A percentile compares a stretch with the other conserved stretches of the same genome.
These are phyloP conservation scores for Myiozetetes cayanensis DNA, from an alignment of 2,113 vertebrate genomes.

Conservation along the genomic window DNA sequence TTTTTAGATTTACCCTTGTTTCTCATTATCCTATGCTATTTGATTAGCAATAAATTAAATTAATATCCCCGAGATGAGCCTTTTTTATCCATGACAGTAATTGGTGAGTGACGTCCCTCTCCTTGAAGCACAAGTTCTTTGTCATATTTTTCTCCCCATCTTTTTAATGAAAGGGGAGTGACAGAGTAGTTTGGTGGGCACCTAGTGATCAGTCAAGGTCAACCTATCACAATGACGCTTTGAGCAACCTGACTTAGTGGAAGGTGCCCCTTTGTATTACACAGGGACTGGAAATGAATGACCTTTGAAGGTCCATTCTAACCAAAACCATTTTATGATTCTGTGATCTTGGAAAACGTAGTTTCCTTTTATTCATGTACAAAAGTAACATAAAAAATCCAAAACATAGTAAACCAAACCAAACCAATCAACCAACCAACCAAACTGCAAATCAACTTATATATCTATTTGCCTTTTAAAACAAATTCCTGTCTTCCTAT, in stretches of 20 bases:
- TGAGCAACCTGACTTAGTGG: neutral
- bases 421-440: neutral
- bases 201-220: neutral
- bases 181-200: neutral
- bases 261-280: neutral
- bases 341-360: neutral
- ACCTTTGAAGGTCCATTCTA: neutral
- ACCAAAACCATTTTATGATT: neutral
- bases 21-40: neutral
- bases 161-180: neutral
- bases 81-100: neutral
- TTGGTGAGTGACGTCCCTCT: neutral
- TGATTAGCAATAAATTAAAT: neutral
- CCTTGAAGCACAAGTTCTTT: neutral
- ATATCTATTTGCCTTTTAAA: neutral
- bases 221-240: neutral
- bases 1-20: neutral
- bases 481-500: neutral
- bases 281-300: neutral
- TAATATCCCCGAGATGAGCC: neutral
- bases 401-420: neutral
- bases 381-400: neutral
- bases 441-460: neutral
- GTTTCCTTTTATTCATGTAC: neutral
- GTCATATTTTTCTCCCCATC: neutral